Percentiles rank a stretch among this genome's conserved stretches.
Evolutionary conservation across 1,140 invertebrate genomes (phyloP).

Genomic region (Portunus trituberculatus): DNA sequence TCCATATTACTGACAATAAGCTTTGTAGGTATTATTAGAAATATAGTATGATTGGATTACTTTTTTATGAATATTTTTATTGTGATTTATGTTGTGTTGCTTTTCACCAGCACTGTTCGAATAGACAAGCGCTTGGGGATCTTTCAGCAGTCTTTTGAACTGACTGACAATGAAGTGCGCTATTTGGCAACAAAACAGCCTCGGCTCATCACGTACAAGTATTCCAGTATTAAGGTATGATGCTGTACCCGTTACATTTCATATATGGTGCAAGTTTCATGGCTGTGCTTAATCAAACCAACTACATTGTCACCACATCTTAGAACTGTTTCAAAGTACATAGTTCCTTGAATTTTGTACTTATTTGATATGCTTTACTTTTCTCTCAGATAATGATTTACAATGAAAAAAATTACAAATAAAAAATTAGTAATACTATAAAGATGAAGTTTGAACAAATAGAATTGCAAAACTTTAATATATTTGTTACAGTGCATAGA

Average conservation of each 20-base stretch:
- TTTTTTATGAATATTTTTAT: neutral
- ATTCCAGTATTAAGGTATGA: neutral
- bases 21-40: too few species aligned
- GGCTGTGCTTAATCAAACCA: too few species aligned
- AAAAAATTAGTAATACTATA: neutral
- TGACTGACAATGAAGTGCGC: constrained; percentile 40
- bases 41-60: too few species aligned
- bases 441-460: too few species aligned
- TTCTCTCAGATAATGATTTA: neutral
- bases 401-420: neutral
- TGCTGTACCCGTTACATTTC: too few species aligned
- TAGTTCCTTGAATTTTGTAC: constrained; percentile 34
- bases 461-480: neutral
- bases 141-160: constrained; percentile 49
- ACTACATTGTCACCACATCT: constrained; percentile 39
- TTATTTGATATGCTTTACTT: neutral
- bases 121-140: constrained; percentile 63
- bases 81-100: neutral
- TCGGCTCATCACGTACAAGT: constrained; percentile 23
- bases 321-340: constrained; percentile 44
- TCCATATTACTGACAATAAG: too few species aligned
- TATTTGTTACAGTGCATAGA: neutral
- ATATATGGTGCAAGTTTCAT: too few species aligned
- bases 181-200: constrained; percentile 29
- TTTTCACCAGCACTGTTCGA: constrained; percentile 49